A percentile compares a stretch with the other conserved stretches of the same genome.
These are phyloP conservation scores for Sterrhoptilus dennistouni DNA, from an alignment of 2,113 vertebrate species.

Conservation along the genomic window DNA sequence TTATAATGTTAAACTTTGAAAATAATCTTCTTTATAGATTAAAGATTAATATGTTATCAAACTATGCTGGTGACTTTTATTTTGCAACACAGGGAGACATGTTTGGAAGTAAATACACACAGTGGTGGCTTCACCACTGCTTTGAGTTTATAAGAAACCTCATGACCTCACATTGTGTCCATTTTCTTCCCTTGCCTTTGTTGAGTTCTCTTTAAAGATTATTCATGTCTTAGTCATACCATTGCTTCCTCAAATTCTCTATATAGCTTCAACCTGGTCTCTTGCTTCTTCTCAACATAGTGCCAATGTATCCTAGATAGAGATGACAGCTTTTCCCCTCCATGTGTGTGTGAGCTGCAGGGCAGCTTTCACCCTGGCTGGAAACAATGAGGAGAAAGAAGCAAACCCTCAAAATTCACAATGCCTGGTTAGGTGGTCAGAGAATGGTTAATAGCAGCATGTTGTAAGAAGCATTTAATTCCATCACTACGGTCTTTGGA, in stretches of 20 bases:
- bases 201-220: neutral
- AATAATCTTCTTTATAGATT: constrained; percentile 74
- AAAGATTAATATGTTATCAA: constrained; percentile 65
- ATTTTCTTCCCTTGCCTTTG: neutral
- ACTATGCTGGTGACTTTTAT: neutral
- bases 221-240: neutral
- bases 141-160: neutral
- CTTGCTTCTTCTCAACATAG: neutral
- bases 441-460: neutral
- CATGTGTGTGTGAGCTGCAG: neutral
- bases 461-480: neutral
- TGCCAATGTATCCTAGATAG: neutral
- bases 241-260: neutral
- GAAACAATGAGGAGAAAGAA: neutral
- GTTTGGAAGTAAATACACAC: neutral
- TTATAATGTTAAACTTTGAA: constrained; percentile 70
- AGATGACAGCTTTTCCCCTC: neutral
- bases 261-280: neutral
- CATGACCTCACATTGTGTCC: neutral
- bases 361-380: neutral
- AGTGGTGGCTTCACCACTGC: neutral
- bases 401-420: neutral
- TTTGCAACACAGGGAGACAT: neutral
- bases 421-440: neutral
- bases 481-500: neutral